phyloP scores from a whole-genome alignment of 2,113 vertebrate species.

The Scortum barcoo region DNA sequence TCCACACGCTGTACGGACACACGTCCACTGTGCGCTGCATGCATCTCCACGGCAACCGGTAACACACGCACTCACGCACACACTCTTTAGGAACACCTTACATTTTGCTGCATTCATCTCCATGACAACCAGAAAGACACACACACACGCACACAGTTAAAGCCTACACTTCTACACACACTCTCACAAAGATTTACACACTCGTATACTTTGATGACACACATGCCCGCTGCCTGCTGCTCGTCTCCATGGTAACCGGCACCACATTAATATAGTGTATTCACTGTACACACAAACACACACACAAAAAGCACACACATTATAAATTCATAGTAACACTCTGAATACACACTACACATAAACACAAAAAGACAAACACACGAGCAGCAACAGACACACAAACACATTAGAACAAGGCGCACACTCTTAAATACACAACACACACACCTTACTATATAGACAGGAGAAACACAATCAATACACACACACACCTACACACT shows the following conservation, averaged over 20 bases:
- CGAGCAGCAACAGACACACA: not conserved
- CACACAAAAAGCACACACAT: not conserved
- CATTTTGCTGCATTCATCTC: conserved; percentile 87
- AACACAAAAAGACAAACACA: not conserved
- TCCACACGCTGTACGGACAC: conserved; percentile 95
- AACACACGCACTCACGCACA: not conserved
- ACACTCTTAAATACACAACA: too few species aligned
- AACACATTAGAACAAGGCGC: too few species aligned
- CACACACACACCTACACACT: not conserved
- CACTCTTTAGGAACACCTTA: not conserved
- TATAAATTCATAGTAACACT: not conserved
- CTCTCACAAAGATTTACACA: not conserved
- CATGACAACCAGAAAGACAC: conserved; percentile 88
- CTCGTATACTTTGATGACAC: conserved; percentile 1
- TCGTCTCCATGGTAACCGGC: conserved; percentile 34
- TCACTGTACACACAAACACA: not conserved
- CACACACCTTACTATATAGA: not conserved
- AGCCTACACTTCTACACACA: not conserved
- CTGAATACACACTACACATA: not conserved
- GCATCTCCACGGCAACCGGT: conserved; percentile 97
- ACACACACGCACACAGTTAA: not conserved
- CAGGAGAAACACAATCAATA: not conserved
- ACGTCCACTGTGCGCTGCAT: conserved; percentile 98
- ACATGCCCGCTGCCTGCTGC: conserved; percentile 66
- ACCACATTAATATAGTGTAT: not conserved